A percentile compares a stretch with the other conserved stretches of the same genome.
Conservation (phyloP, 2,797 vertebrate species). For the Liasis olivaceus region DNA sequence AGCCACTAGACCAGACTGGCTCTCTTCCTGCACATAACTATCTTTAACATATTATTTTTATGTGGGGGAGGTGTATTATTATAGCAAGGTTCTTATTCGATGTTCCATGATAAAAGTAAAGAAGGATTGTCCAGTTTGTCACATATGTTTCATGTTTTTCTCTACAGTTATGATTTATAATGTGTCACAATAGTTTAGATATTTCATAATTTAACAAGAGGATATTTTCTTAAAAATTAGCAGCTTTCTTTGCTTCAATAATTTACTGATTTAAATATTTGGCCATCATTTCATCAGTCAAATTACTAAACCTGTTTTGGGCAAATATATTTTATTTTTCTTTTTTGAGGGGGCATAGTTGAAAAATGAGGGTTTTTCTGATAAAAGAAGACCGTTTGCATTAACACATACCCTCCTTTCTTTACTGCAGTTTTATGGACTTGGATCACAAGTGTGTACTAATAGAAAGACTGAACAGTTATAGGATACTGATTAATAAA, state of each 20-base stretch:
- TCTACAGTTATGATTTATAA: background rate
- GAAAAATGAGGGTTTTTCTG: background rate
- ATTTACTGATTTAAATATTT: background rate
- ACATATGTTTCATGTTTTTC: background rate
- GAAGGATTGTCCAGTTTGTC: background rate
- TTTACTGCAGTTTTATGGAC: background rate
- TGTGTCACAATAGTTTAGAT: background rate
- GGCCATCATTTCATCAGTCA: background rate
- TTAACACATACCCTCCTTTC: background rate
- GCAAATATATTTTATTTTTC: background rate
- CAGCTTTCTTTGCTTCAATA: background rate
- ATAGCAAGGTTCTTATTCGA: background rate
- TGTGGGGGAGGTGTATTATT: background rate
- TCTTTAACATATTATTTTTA: background rate
- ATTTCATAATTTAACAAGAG: background rate
- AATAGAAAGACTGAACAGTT: background rate
- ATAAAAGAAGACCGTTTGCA: background rate
- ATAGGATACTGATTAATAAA: background rate
- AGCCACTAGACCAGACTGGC: too few species aligned
- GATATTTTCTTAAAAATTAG: background rate
- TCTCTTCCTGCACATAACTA: background rate
- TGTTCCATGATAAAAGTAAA: background rate
- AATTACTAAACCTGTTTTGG: background rate
- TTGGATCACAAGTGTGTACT: background rate
- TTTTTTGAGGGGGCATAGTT: background rate